These are phyloP conservation scores for Branchellion lobata DNA, from an alignment of 2,888 invertebrate species.

Conservation along the genomic window DNA sequence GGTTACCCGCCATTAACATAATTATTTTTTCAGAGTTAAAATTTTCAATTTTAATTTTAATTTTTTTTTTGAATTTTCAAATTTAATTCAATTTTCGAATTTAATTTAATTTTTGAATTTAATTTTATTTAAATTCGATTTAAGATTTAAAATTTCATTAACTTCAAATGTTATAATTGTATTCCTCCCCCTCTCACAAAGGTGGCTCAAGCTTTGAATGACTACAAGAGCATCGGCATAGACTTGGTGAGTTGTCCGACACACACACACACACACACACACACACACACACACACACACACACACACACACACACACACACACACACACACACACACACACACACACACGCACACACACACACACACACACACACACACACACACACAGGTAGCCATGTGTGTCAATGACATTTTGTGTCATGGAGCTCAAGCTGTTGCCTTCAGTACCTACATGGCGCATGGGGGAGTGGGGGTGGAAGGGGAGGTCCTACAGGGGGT, in stretches of 20 bases:
- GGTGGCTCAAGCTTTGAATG: conserved; percentile 78
- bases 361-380: not conserved
- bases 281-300: not conserved
- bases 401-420: conserved; percentile 91
- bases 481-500: conserved; percentile 80
- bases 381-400: conserved; percentile 75
- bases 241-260: conserved; percentile 71
- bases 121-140: too few species aligned
- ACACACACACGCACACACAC: too few species aligned
- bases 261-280: too few species aligned
- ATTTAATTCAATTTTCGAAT: too few species aligned
- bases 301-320: not conserved
- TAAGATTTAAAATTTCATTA: too few species aligned
- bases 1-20: conserved; percentile 64
- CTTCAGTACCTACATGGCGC: conserved; percentile 79
- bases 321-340: too few species aligned
- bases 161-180: too few species aligned
- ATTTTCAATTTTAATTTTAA: not conserved
- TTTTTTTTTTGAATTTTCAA: too few species aligned
- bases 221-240: conserved; percentile 82
- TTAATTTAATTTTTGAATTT: too few species aligned
- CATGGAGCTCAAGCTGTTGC: conserved; percentile 93
- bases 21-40: not conserved
- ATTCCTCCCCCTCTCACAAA: too few species aligned
- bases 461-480: conserved; percentile 79